Evolutionary conservation across 2,888 invertebrate species (phyloP).

Genomic region (Drosophila aldrichi): DNA sequence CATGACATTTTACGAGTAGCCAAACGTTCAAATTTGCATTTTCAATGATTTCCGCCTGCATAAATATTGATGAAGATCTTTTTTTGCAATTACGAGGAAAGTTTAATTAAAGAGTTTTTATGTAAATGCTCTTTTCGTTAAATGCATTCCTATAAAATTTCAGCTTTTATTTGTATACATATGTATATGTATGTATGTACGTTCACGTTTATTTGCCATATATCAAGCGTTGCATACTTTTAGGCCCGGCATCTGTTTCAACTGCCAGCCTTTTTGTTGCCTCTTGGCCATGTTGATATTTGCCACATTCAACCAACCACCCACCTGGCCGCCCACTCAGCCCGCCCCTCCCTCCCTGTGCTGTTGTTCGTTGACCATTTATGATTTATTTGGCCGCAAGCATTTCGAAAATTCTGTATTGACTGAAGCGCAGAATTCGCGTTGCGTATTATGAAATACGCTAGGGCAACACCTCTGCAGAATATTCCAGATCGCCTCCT

Average conservation of each 20-base stretch:
- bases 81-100: not conserved
- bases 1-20: too few species aligned
- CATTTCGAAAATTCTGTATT: conserved; percentile 40
- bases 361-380: conserved; percentile 27
- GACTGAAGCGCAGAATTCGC: conserved; percentile 39
- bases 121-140: not conserved
- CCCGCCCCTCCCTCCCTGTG: not conserved
- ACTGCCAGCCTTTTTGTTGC: conserved; percentile 10
- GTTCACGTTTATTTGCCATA: not conserved
- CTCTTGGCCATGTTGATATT: conserved; percentile 31
- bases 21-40: too few species aligned
- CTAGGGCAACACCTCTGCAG: not conserved
- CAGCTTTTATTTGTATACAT: not conserved
- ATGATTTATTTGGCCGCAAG: conserved; percentile 43
- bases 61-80: too few species aligned
- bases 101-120: not conserved
- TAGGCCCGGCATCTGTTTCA: conserved; percentile 44
- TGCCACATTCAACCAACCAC: not conserved
- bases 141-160: not conserved
- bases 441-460: conserved; percentile 4
- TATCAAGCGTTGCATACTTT: conserved; percentile 32
- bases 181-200: not conserved
- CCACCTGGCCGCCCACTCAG: not conserved
- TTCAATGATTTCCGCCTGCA: too few species aligned
- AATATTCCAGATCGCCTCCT: not conserved